Evolutionary conservation across 2,113 vertebrate species (phyloP).

Genomic region (Galemys pyrenaicus): DNA sequence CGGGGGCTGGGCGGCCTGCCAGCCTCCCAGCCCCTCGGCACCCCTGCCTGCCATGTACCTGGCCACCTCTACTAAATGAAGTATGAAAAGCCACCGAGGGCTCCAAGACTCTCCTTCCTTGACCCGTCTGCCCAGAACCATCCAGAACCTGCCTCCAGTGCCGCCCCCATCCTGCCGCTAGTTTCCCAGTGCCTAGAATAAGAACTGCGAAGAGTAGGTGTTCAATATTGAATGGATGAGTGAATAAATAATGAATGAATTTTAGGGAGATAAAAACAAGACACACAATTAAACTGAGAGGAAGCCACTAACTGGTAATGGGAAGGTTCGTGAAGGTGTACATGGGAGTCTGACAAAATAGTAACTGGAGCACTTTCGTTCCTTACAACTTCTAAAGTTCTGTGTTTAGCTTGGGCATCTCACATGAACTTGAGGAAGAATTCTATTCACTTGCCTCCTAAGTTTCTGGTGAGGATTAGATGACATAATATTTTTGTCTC

Average conservation of each 20-base stretch:
- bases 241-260: background rate
- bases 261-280: conserved; percentile 4
- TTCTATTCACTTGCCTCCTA: background rate
- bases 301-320: background rate
- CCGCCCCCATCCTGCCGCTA: too few relatives aligned
- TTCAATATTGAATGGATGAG: background rate
- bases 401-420: background rate
- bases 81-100: too few relatives aligned
- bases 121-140: too few relatives aligned
- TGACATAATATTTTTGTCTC: background rate
- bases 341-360: background rate
- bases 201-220: background rate
- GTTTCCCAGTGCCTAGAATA: background rate
- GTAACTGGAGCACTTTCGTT: background rate
- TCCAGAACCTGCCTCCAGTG: too few relatives aligned
- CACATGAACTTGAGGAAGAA: background rate
- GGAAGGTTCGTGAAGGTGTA: background rate
- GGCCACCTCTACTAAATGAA: too few relatives aligned
- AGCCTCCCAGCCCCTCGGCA: too few relatives aligned
- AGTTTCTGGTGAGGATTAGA: background rate
- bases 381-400: background rate
- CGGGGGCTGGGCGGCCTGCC: too few relatives aligned
- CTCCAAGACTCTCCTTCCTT: too few relatives aligned
- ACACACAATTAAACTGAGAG: background rate
- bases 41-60: too few relatives aligned